Evolutionary conservation across 2,888 invertebrate genomes (phyloP).

Genomic region (Steinernema carpocapsae): DNA sequence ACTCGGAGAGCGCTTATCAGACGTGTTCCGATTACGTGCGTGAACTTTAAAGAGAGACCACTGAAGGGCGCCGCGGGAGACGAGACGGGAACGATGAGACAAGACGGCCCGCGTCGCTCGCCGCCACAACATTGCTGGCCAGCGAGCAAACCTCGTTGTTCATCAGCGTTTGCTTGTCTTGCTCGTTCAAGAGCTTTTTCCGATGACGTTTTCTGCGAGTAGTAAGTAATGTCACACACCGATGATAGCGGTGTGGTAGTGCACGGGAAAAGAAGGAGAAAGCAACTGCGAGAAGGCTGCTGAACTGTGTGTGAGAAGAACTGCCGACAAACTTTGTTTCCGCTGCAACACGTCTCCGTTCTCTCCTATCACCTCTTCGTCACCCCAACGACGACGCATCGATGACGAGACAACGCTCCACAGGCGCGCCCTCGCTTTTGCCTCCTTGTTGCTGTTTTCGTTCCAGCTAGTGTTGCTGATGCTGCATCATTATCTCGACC

Average conservation of each 20-base stretch:
- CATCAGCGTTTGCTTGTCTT: not conserved
- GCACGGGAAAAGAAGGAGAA: no score
- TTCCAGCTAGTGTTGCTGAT: not conserved
- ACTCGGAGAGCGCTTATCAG: no score
- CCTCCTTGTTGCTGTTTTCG: slow-evolving; percentile 4
- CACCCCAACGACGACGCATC: not conserved
- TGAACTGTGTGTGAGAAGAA: no score
- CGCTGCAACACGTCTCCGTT: not conserved
- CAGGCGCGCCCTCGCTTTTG: slow-evolving; percentile 29
- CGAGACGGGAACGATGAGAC: no score
- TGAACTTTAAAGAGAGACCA: no score
- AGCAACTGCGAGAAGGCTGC: no score
- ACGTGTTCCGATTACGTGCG: no score
- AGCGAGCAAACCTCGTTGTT: not conserved
- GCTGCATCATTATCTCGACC: not conserved
- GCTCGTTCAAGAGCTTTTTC: no score
- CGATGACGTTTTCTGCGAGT: no score
- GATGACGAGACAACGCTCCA: slow-evolving; percentile 1
- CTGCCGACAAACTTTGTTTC: not conserved
- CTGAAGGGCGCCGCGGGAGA: no score
- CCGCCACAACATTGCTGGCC: not conserved
- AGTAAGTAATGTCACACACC: no score
- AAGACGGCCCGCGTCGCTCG: not conserved
- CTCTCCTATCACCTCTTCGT: not conserved
- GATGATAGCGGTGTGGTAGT: no score